Evolutionary conservation across 2,797 vertebrate species (phyloP).

Genomic region (Darevskia nairensis): DNA sequence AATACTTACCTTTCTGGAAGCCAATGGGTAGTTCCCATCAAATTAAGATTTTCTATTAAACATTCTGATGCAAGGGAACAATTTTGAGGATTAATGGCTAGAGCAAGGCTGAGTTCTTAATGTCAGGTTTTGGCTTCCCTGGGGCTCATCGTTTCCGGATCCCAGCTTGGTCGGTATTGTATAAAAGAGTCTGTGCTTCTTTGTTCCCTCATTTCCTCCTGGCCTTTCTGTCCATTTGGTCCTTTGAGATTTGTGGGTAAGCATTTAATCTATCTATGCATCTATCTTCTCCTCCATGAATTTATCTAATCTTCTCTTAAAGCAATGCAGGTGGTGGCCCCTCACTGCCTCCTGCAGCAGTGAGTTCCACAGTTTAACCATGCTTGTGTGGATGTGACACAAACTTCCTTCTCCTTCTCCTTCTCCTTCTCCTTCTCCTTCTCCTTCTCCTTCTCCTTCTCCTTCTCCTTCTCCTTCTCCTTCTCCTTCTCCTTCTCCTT

Average conservation of each 20-base stretch:
- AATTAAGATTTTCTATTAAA: background rate
- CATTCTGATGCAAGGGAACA: background rate
- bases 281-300: too few species aligned
- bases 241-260: background rate
- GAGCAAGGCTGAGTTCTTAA: background rate
- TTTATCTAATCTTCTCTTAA: too few species aligned
- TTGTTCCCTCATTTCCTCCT: background rate
- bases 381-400: too few species aligned
- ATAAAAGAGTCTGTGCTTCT: background rate
- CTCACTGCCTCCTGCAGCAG: too few species aligned
- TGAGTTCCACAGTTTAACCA: too few species aligned
- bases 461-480: too few species aligned
- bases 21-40: background rate
- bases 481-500: too few species aligned
- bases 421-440: too few species aligned
- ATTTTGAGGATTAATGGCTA: slow-evolving; percentile 10
- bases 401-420: too few species aligned
- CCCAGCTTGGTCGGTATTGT: background rate
- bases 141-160: background rate
- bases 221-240: background rate
- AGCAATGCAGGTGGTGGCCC: too few species aligned
- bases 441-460: too few species aligned
- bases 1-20: background rate
- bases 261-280: background rate
- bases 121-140: slow-evolving; percentile 1